A percentile compares a stretch with the other conserved stretches of the same genome.
Evolutionary conservation across 2,797 vertebrate species (phyloP).

Genomic region (Gobionotothen gibberifrons): DNA sequence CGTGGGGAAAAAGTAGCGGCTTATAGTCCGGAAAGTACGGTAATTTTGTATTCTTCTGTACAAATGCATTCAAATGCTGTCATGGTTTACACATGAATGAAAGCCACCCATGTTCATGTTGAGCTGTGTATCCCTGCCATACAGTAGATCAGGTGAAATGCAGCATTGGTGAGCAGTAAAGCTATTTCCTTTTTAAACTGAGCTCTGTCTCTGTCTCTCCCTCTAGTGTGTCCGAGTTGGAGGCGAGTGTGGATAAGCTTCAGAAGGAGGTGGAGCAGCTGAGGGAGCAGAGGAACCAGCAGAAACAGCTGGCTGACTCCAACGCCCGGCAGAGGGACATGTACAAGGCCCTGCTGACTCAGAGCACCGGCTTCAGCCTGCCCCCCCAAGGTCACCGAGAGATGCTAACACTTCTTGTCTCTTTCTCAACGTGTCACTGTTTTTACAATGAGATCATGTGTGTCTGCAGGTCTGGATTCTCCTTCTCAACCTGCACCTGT

Average conservation of each 20-base stretch:
- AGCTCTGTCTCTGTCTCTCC: neutral
- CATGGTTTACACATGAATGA: no score
- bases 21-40: no score
- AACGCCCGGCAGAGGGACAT: conserved; percentile 94
- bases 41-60: no score
- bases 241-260: conserved; percentile 85
- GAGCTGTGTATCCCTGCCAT: no score
- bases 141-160: neutral
- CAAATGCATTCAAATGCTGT: no score
- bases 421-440: neutral
- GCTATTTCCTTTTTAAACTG: neutral
- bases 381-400: conserved; percentile 86
- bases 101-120: neutral
- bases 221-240: conserved; percentile 81
- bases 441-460: neutral
- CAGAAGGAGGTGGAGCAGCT: conserved; percentile 88
- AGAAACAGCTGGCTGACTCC: conserved; percentile 93
- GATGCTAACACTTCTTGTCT: accelerated
- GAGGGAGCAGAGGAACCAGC: conserved; percentile 90
- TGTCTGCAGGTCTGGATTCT: conserved; percentile 77
- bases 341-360: conserved; percentile 93
- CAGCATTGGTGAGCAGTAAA: neutral
- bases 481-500: conserved; percentile 80
- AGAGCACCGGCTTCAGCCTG: conserved; percentile 91
- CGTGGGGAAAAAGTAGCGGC: no score